Percentiles rank a stretch among this genome's conserved stretches.
phyloP scores from a whole-genome alignment of 2,797 vertebrate species.

The Arrhamphus sclerolepis region DNA sequence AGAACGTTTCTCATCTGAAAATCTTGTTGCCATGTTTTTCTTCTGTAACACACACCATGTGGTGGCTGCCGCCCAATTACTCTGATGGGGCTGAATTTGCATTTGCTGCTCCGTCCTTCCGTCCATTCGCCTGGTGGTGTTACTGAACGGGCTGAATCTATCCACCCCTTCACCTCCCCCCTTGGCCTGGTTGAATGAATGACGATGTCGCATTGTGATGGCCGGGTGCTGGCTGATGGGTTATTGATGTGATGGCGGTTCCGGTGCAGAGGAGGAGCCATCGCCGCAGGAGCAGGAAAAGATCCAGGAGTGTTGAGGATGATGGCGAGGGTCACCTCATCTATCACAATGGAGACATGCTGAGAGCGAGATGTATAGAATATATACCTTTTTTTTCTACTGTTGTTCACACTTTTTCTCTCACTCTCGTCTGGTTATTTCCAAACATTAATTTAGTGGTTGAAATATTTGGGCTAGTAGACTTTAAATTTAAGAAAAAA shows the following conservation, averaged over 20 bases:
- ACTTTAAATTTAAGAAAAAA: conserved; percentile 12
- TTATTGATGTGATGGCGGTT: conserved; percentile 88
- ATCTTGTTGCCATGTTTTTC: conserved; percentile 98
- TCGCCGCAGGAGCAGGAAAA: conserved; percentile 87
- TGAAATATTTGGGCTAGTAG: conserved; percentile 62
- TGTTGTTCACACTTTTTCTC: conserved; percentile 83
- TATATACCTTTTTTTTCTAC: conserved; percentile 90
- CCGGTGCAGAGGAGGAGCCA: conserved; percentile 91
- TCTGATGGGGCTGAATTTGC: conserved; percentile 94
- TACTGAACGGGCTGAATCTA: conserved; percentile 93
- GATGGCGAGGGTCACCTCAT: conserved; percentile 99
- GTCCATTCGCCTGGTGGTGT: conserved; percentile 89
- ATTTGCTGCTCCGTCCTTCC: conserved; percentile 93
- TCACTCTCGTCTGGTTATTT: conserved; percentile 76
- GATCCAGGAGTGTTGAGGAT: conserved; percentile 95
- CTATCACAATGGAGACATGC: conserved; percentile 99
- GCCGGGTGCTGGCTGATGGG: conserved; percentile 87
- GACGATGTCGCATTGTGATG: conserved; percentile 88
- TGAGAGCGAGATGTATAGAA: conserved; percentile 97
- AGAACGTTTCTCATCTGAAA: conserved; percentile 93
- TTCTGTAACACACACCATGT: conserved; percentile 97
- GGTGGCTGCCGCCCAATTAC: conserved; percentile 93
- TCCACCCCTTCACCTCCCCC: conserved; percentile 88
- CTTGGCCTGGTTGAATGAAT: conserved; percentile 88
- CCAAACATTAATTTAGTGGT: conserved; percentile 62